Percentiles rank a stretch among this genome's conserved stretches.
Evolutionary conservation across 2,888 invertebrate species (phyloP).

Genomic region (Hirtodrosophila confusa): DNA sequence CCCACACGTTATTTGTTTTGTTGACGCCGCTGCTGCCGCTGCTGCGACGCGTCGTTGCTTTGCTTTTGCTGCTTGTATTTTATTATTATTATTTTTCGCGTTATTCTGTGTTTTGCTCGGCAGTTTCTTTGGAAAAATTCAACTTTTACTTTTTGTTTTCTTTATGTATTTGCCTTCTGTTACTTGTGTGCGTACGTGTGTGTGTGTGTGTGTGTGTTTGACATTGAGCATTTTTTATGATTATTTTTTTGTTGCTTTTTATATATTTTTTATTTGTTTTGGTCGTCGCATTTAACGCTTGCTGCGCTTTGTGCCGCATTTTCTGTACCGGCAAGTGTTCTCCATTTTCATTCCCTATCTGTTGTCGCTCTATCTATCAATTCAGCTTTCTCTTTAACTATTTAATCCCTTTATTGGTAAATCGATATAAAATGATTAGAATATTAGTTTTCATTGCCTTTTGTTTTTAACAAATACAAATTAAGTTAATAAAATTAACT

Average conservation of each 20-base stretch:
- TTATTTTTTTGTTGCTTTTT: slow-evolving; percentile 59
- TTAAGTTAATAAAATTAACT: too few relatives aligned
- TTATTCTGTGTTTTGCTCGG: slow-evolving; percentile 78
- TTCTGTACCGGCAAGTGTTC: slow-evolving; percentile 45
- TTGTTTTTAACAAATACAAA: too few relatives aligned
- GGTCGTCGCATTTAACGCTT: slow-evolving; percentile 64
- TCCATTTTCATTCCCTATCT: slow-evolving; percentile 30
- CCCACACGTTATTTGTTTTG: slow-evolving; percentile 68
- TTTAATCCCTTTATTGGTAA: too few relatives aligned
- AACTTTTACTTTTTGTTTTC: slow-evolving; percentile 79
- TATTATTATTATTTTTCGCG: slow-evolving; percentile 81
- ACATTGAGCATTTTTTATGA: slow-evolving; percentile 71
- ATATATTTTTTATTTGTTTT: slow-evolving; percentile 66
- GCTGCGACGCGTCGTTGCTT: slow-evolving; percentile 28
- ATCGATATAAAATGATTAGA: too few relatives aligned
- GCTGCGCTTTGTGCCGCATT: slow-evolving; percentile 55
- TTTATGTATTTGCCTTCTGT: slow-evolving; percentile 63
- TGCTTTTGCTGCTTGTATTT: slow-evolving; percentile 66
- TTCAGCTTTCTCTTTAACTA: slow-evolving; percentile 4
- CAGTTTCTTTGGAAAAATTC: slow-evolving; percentile 80
- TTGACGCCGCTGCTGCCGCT: slow-evolving; percentile 45
- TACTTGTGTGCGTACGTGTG: slow-evolving; percentile 41
- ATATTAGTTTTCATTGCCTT: too few relatives aligned
- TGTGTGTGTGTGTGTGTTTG: slow-evolving; percentile 30
- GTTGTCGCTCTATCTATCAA: slow-evolving; percentile 45